Evolutionary conservation across 2,888 invertebrate genomes (phyloP).

Genomic region (Amphipyra tragopoginis): DNA sequence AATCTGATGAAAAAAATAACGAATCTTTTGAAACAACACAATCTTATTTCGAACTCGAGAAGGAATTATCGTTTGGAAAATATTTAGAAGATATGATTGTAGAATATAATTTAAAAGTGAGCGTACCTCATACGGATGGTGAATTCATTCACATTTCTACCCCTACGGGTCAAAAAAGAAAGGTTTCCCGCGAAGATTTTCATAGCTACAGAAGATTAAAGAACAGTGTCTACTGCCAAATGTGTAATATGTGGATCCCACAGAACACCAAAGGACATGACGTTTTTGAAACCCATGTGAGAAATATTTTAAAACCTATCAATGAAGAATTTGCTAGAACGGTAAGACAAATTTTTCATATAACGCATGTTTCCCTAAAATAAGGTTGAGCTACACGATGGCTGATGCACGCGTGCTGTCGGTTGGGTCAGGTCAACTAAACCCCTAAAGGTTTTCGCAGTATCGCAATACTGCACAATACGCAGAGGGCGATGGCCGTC

Average conservation of each 20-base stretch:
- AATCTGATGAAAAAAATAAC: not conserved
- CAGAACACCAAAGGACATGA: not conserved
- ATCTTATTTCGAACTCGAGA: not conserved
- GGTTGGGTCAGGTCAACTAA: too few species aligned
- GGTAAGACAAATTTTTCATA: slow-evolving; percentile 15
- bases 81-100: slow-evolving; percentile 21
- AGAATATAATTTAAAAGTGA: slow-evolving; percentile 5
- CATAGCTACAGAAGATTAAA: slow-evolving; percentile 10
- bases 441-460: too few species aligned
- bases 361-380: too few species aligned
- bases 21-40: not conserved
- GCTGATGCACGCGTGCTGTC: too few species aligned
- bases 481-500: too few species aligned
- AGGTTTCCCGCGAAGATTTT: slow-evolving; percentile 11
- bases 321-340: slow-evolving; percentile 12
- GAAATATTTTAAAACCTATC: not conserved
- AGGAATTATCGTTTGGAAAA: not conserved
- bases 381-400: too few species aligned
- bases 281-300: not conserved
- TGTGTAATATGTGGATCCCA: slow-evolving; percentile 13
- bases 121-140: not conserved
- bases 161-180: slow-evolving; percentile 1
- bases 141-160: slow-evolving; percentile 8
- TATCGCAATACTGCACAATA: too few species aligned
- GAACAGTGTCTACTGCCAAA: slow-evolving; percentile 12